Base-by-base conservation (phyloP, 53 echinoderm and acorn worm genomes). In the Zoroaster sp. region DNA sequence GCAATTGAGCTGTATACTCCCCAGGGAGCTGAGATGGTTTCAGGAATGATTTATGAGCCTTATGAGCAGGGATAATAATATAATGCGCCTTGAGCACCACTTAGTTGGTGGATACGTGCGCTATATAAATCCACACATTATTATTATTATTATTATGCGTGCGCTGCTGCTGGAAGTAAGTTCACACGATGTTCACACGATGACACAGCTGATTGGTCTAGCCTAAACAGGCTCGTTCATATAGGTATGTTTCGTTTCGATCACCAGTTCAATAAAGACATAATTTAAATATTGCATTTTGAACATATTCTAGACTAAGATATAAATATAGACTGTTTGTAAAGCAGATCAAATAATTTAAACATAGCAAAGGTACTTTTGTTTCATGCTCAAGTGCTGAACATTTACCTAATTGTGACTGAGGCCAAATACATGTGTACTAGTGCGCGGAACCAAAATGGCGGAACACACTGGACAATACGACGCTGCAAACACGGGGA, bases 391-490 rank as follows among this genome's bases (percentile, higher is more conserved):
- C 40, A 40, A 8, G 49, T 8, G 8, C 8, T 10, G 49, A 35
- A 18, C 0, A 4, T 17, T 15, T 71, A 12, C 25, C 9, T 40
- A 28, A 66, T 31, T 81, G 40, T 81, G 81, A 67, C 66, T 66
- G 44, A 81, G 81, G 67, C 45, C 23, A 81, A 41, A 81, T 81
- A 65, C 81, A 81, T 81, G 81, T 81, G 77, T n/a, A n/a, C n/a
- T n/a, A n/a, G n/a, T 77, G 77, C 47, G 51, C 4, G 20, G 30
- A 77, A 71, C 71, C 85, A 85, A 85, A 85, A 85, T 85, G 85
- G 85, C 85, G 85, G 85, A 85, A 85, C 85, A 69, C 85, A 85
- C 69, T 35, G 85, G 85, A 45, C 85, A 85, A 85, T 85, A 85
- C 85, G 85, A 85, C 51, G 85, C 71, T 9, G 71, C 85, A 12